phyloP scores from a whole-genome alignment of 2,888 invertebrate species.

The Lithophane ornitopus region DNA sequence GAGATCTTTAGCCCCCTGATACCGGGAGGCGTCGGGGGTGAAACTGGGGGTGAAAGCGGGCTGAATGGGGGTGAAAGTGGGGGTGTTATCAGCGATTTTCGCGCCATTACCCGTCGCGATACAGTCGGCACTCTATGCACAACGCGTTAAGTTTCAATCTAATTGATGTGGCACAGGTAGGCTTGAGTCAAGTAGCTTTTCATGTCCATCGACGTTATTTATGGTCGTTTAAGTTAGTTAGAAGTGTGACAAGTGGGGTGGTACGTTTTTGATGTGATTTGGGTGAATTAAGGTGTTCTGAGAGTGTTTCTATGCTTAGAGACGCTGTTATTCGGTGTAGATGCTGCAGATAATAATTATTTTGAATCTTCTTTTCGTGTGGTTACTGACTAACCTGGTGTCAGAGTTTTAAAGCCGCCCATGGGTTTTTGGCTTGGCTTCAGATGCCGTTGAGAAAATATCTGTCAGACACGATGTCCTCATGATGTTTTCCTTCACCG shows the following conservation, averaged over 20 bases:
- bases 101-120: conserved; percentile 88
- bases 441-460: too few relatives aligned
- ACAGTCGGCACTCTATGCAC: conserved; percentile 87
- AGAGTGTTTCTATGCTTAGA: background rate
- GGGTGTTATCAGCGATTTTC: conserved; percentile 84
- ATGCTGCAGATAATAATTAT: background rate
- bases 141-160: conserved; percentile 78
- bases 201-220: conserved; percentile 56
- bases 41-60: conserved; percentile 62
- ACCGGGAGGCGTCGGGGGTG: conserved; percentile 67
- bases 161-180: conserved; percentile 79
- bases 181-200: conserved; percentile 60
- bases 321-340: background rate
- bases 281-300: background rate
- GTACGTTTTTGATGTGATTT: conserved; percentile 9
- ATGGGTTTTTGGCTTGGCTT: too few relatives aligned
- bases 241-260: conserved; percentile 19
- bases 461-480: too few relatives aligned
- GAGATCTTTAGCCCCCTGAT: conserved; percentile 80
- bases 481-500: too few relatives aligned
- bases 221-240: conserved; percentile 29
- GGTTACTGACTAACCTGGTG: too few relatives aligned
- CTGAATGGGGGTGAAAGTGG: conserved; percentile 56
- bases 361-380: too few relatives aligned
- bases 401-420: too few relatives aligned